These are phyloP conservation scores for Pteruthius melanotis DNA, from an alignment of 2,113 vertebrate genomes.

Conservation along the genomic window DNA sequence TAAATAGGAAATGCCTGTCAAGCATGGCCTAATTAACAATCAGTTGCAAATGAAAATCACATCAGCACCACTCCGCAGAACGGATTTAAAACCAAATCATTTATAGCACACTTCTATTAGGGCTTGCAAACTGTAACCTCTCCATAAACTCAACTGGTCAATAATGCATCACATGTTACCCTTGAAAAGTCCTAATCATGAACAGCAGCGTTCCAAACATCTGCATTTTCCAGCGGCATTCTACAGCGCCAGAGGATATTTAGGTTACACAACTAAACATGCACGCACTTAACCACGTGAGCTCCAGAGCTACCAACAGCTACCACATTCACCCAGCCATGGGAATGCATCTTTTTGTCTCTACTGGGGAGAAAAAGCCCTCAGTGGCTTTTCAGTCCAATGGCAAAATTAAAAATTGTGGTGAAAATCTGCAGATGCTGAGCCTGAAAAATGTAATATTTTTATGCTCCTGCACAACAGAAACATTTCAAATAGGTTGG, in stretches of 20 bases:
- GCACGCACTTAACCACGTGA: not conserved
- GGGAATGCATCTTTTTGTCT: not conserved
- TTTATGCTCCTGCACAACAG: not conserved
- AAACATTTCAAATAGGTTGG: not conserved
- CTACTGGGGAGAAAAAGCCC: fast-evolving
- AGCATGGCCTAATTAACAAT: not conserved
- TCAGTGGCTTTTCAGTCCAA: not conserved
- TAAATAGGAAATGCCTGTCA: not conserved
- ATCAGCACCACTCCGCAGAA: not conserved
- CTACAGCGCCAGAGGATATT: not conserved
- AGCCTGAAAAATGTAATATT: not conserved
- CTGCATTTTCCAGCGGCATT: fast-evolving
- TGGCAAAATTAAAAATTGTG: not conserved
- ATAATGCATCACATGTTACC: not conserved
- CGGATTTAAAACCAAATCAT: not conserved
- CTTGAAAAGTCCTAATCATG: not conserved
- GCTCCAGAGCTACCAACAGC: not conserved
- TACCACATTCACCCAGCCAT: not conserved
- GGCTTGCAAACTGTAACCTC: not conserved
- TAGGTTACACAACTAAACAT: not conserved
- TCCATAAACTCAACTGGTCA: not conserved
- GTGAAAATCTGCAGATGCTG: not conserved
- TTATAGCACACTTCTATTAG: not conserved
- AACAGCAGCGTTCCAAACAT: not conserved
- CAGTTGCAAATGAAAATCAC: not conserved